Conservation (phyloP, 1,140 invertebrate species). For the Macrotrachela quadricornifera region DNA sequence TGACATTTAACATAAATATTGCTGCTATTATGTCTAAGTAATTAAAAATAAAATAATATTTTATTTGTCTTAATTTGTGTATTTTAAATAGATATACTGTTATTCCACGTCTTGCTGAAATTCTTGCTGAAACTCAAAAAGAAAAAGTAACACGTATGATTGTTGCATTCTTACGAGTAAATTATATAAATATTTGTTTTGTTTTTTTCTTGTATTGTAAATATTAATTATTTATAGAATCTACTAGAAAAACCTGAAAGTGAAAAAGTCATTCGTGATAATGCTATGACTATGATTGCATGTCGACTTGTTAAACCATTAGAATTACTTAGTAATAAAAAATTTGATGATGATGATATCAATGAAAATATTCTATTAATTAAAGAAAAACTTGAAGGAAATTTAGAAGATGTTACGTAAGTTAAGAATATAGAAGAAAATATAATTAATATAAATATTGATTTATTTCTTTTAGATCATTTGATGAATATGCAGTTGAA, state of each 20-base stretch:
- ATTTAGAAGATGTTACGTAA: slow-evolving; percentile 33
- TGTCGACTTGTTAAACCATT: background rate
- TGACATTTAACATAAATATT: slow-evolving; percentile 78
- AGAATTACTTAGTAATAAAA: background rate
- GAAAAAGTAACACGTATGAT: slow-evolving; percentile 93
- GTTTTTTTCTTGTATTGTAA: background rate
- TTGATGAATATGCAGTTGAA: slow-evolving; percentile 95
- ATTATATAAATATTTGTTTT: slow-evolving; percentile 10
- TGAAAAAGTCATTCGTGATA: slow-evolving; percentile 44
- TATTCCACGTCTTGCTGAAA: slow-evolving; percentile 90
- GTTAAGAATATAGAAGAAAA: slow-evolving; percentile 50
- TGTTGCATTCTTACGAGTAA: slow-evolving; percentile 74
- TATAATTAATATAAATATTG: slow-evolving; percentile 19
- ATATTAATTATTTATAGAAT: slow-evolving; percentile 48
- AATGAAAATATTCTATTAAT: background rate
- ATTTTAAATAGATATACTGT: slow-evolving; percentile 51
- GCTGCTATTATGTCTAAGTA: slow-evolving; percentile 31
- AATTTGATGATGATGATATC: background rate
- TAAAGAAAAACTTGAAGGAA: background rate
- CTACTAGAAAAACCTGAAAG: slow-evolving; percentile 89
- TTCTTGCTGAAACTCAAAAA: slow-evolving; percentile 87
- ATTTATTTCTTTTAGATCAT: slow-evolving; percentile 42
- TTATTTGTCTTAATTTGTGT: background rate
- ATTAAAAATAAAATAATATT: too few relatives aligned
- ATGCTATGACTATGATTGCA: background rate